These are phyloP conservation scores for Salvelinus namaycush DNA, from an alignment of 2,113 vertebrate genomes.

Conservation along the genomic window DNA sequence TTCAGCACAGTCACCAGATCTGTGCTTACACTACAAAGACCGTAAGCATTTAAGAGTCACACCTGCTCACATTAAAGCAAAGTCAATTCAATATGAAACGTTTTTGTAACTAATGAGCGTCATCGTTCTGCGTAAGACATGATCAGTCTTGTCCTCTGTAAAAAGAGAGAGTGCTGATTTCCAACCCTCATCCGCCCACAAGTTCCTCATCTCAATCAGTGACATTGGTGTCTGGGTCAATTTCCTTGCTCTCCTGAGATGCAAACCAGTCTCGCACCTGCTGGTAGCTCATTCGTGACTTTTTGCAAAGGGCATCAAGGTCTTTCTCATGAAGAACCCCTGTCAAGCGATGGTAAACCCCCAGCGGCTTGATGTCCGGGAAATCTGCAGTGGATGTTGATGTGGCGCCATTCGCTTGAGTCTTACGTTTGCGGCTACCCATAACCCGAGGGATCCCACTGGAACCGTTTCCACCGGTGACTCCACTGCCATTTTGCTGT, in stretches of 20 bases:
- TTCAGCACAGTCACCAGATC: conserved; percentile 15
- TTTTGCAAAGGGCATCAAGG: conserved; percentile 76
- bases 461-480: conserved; percentile 45
- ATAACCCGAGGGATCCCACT: conserved; percentile 46
- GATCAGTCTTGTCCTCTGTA: background rate
- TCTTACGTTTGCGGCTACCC: conserved; percentile 68
- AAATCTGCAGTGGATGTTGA: conserved; percentile 37
- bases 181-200: conserved; percentile 21
- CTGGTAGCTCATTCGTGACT: conserved; percentile 79
- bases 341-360: conserved; percentile 62
- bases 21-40: conserved; percentile 61
- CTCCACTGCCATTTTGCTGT: conserved; percentile 62
- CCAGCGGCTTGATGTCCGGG: conserved; percentile 64
- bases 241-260: conserved; percentile 66
- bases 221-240: conserved; percentile 66
- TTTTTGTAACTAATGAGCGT: conserved; percentile 31
- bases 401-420: conserved; percentile 43
- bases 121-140: too few relatives aligned
- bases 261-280: conserved; percentile 86
- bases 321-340: conserved; percentile 74
- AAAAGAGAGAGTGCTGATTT: conserved; percentile 24
- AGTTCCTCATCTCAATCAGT: conserved; percentile 43
- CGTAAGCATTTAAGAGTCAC: conserved; percentile 45
- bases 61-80: conserved; percentile 66
- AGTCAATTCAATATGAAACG: conserved; percentile 48